Base-by-base conservation (phyloP, 2,888 invertebrate genomes). In the Cerastoderma edule region DNA sequence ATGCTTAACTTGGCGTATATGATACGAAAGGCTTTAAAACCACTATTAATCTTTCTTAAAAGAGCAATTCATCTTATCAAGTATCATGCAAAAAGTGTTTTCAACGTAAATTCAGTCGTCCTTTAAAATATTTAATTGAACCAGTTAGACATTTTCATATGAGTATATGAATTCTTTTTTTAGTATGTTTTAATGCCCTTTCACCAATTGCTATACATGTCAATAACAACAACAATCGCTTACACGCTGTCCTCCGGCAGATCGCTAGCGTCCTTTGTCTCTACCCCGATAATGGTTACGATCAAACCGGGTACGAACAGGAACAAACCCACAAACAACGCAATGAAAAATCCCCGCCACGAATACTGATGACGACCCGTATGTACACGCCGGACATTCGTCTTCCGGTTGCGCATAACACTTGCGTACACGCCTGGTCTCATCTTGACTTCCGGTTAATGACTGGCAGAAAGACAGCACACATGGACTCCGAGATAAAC, bases 361-460 rank as follows among this genome's bases (percentile, higher is more conserved):
- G 88, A 88, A 72, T 88, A 89, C 44, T 77, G 66, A 50, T 88
- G 89, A 5, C 83, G 80, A 27, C 80, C 54, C 33, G 72, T 66
- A 32, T 68, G 72, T 30, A 78, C 74, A 27, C 85, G 79, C 24
- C 86, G 78, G 8, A 79, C 60, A 28, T 81, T 75, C 19, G 80
- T 67, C 63, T 86, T 83, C 74, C 87, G 83, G 83, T 83, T 85
- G 63, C 87, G 82, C 70, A 88, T 82, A 48, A 89, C 87, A 78
- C 87, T 89, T 57, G 88, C 89, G 80, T 88, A 88, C 16, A 89
- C 87, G 19, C 87, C 89, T 16, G 89, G 89, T 72, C 89, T 84
- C 89, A 89, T 89, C 70, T 16, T 83, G 72, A n/a, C 67, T 10
- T n/a, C n/a, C n/a, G n/a, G n/a, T n/a, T n/a, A n/a, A n/a, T n/a